Base-by-base conservation (phyloP, 2,113 vertebrate species). In the Jacana jacana region DNA sequence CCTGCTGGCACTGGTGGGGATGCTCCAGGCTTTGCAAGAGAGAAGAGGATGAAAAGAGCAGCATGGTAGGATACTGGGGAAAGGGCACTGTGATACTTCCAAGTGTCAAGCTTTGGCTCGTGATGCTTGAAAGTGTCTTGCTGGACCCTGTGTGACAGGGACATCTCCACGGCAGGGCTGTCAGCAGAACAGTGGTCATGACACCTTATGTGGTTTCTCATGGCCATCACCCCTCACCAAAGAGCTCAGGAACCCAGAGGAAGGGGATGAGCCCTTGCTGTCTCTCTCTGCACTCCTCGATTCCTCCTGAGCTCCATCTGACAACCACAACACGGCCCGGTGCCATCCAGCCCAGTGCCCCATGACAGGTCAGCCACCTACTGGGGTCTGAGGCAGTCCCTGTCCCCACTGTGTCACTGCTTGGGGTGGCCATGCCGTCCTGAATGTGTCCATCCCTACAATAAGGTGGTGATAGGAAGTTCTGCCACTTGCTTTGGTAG, bases 401-500 rank as follows among this genome's bases (percentile, higher is more conserved):
- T 24, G 44, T 14, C 54, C 60, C 52, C 52, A 15, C 44, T 17
- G 6, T 2, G 7, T 3, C 84, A 35, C 61, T 42, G 65, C 52
- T 8, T 17, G 48, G 48, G 52, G 48, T 27, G 54, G 25, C 20
- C 52, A 57, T 7, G 42, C n/a, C 16, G 14, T 6, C 55, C 9
- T 16, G 13, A 8, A 17, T 6, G 39, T 40, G 63, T 19, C 35
- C 63, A 11, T 7, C 24, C 30, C 42, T 40, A 37, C 46, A 19
- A 4, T 3, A 16, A 17, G 2, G 3, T 15, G 10, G 1, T 0
- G 49, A 9, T 6, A 19, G 2, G 40, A 42, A 33, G 30, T 23
- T 52, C 58, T 60, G 60, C 30, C 55, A 20, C 54, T 40, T 2
- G 4, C 30, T 81, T 8, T 60, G 76, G 51, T 10, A 77, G 77